phyloP scores from a whole-genome alignment of 2,797 vertebrate genomes.

The Sorex maritimensis region DNA sequence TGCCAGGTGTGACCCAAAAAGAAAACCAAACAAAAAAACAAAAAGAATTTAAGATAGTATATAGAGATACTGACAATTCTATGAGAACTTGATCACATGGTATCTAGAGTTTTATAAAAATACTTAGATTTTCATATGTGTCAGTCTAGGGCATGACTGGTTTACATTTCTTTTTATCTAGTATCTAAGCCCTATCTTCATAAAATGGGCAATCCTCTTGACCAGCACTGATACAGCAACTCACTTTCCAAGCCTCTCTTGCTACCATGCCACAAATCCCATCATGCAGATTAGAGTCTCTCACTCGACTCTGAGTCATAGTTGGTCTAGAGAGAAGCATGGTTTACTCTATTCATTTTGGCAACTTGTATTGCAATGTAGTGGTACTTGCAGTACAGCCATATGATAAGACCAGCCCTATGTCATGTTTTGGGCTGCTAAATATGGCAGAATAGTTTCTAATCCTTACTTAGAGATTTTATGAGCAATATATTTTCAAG shows the following conservation, averaged over 20 bases:
- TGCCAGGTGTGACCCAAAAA: no score
- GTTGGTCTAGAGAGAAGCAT: neutral
- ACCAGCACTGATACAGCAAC: neutral
- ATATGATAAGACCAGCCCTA: neutral
- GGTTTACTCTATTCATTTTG: neutral
- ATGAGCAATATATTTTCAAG: neutral
- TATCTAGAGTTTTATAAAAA: constrained; percentile 39
- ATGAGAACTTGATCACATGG: constrained; percentile 28
- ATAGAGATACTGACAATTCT: neutral
- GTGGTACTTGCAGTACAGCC: neutral
- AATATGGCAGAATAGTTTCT: neutral
- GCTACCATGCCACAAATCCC: neutral
- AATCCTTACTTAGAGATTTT: neutral
- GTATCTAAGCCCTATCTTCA: neutral
- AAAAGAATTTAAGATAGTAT: neutral
- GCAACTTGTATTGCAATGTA: no score
- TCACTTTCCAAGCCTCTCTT: constrained; percentile 43
- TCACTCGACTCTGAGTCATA: constrained; percentile 11
- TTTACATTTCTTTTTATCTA: constrained; percentile 44
- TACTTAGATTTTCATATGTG: neutral
- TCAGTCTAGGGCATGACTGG: neutral
- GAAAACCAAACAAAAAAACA: no score
- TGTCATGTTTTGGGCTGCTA: neutral
- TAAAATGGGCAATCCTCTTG: neutral
- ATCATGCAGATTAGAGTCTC: neutral